Base-by-base conservation (phyloP, 2,888 invertebrate genomes). In the Agrochola litura region DNA sequence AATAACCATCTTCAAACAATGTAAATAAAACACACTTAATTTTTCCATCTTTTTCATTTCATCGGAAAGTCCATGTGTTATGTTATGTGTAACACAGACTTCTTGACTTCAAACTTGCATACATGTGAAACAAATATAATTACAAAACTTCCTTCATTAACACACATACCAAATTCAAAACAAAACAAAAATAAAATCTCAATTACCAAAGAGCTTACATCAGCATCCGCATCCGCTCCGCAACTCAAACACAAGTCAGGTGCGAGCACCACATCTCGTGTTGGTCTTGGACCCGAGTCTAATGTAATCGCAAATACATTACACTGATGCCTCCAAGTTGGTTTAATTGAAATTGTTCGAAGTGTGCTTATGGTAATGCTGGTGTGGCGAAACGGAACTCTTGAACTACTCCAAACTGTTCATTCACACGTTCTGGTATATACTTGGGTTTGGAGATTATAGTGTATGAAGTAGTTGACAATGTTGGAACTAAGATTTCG, bases 251-350 rank as follows among this genome's bases (percentile, higher is more conserved):
- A 86, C 71, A 77, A 81, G 77, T 82, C 87, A 87, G 87, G 87
- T 84, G 86, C 81, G 64, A 77, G 83, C 70, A 69, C 73, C 68
- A 75, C 54, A 52, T 67, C 86, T 73, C 77, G 41, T 88, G 86
- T 88, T 88, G 81, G 86, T 83, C 86, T 87, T 87, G 56, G 79
- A 71, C 83, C 76, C 56, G 56, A 79, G 81, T 84, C 80, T 88
- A 86, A 86, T 88, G 87, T 88, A 82, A 87, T 87, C 70, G 81
- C 83, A 86, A 85, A 86, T 83, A 88, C 88, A 88, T 88, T 88
- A 85, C 83, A 68, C 73, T 83, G 83, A 86, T 86, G 85, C 78
- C 71, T 77, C 70, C 67, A 64, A 80, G 73, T 84, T 83, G 79
- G 80, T 84, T 84, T 88, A 87, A 87, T 88, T 87, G 87, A 86